Conservation (phyloP, 2,888 invertebrate species). For the Athalia circularis region DNA sequence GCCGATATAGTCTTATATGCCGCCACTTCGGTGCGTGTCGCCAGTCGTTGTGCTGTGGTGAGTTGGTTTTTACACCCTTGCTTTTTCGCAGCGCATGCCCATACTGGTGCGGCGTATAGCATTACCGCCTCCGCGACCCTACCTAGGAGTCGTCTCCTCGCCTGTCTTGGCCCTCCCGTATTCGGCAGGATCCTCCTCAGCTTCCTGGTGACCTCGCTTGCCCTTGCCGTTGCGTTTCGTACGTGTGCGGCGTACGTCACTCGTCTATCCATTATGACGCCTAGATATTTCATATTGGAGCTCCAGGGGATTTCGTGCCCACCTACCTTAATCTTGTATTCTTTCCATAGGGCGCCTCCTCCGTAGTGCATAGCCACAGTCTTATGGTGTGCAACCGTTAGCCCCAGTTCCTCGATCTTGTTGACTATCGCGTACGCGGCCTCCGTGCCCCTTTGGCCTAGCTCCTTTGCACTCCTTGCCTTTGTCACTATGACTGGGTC, state of each 20-base stretch:
- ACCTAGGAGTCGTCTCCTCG: constrained; percentile 32
- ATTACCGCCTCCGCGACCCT: background rate
- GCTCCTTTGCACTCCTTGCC: constrained; percentile 46
- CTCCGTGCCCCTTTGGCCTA: constrained; percentile 13
- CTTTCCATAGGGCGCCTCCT: too few relatives aligned
- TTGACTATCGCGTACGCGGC: background rate
- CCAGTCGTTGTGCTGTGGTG: constrained; percentile 15
- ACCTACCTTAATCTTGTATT: background rate
- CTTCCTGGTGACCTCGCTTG: background rate
- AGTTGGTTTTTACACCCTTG: background rate
- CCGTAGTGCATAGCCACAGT: constrained; percentile 46
- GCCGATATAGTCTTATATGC: constrained; percentile 51
- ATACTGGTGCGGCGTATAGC: constrained; percentile 38
- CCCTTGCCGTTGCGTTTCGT: background rate
- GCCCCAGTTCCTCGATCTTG: constrained; percentile 46
- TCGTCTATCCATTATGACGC: constrained; percentile 28
- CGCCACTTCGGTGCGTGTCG: constrained; percentile 48
- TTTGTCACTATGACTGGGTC: constrained; percentile 44
- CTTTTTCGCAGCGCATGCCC: constrained; percentile 25
- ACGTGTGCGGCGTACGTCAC: constrained; percentile 12
- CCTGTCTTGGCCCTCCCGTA: constrained; percentile 1
- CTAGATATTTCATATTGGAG: constrained; percentile 16
- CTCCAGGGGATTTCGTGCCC: background rate
- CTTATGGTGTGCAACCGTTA: constrained; percentile 52
- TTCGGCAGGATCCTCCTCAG: constrained; percentile 13